Conservation (phyloP, 2,113 vertebrate species). For the Thunnus thynnus region DNA sequence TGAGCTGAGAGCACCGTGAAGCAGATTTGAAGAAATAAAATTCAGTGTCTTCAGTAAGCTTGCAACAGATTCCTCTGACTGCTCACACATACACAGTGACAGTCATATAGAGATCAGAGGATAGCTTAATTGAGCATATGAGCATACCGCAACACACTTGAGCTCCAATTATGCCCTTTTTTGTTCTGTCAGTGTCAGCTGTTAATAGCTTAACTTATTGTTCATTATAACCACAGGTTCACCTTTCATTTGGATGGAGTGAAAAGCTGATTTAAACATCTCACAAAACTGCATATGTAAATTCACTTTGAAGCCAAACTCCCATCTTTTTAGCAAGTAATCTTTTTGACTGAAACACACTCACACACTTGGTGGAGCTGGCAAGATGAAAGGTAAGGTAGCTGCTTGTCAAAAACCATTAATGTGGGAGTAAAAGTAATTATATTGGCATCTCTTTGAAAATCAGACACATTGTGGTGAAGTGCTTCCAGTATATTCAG, state of each 20-base stretch:
- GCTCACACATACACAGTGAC: constrained; percentile 32
- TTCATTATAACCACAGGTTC: constrained; percentile 55
- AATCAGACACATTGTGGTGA: constrained; percentile 61
- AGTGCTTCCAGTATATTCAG: constrained; percentile 41
- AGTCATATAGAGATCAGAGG: constrained; percentile 52
- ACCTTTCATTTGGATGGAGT: constrained; percentile 47
- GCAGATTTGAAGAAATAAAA: constrained; percentile 26
- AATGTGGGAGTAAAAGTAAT: constrained; percentile 59
- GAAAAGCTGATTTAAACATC: constrained; percentile 51
- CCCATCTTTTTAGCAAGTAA: constrained; percentile 29
- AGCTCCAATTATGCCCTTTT: constrained; percentile 51
- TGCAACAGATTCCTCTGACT: background rate
- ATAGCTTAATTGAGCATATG: constrained; percentile 52
- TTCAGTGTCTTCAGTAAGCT: background rate
- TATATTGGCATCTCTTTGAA: constrained; percentile 66
- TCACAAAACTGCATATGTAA: constrained; percentile 38
- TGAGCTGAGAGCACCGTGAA: constrained; percentile 1
- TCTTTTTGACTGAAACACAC: constrained; percentile 35
- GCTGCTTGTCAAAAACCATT: constrained; percentile 62
- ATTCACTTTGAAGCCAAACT: constrained; percentile 63
- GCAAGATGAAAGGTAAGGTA: constrained; percentile 67
- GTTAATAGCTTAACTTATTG: constrained; percentile 58
- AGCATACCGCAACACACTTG: constrained; percentile 39
- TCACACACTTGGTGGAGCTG: constrained; percentile 20
- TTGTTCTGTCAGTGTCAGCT: constrained; percentile 61